A percentile compares a stretch with the other conserved stretches of the same genome.
Evolutionary conservation across 1,140 invertebrate genomes (phyloP).

Genomic region (Dolichoris vasculosae): DNA sequence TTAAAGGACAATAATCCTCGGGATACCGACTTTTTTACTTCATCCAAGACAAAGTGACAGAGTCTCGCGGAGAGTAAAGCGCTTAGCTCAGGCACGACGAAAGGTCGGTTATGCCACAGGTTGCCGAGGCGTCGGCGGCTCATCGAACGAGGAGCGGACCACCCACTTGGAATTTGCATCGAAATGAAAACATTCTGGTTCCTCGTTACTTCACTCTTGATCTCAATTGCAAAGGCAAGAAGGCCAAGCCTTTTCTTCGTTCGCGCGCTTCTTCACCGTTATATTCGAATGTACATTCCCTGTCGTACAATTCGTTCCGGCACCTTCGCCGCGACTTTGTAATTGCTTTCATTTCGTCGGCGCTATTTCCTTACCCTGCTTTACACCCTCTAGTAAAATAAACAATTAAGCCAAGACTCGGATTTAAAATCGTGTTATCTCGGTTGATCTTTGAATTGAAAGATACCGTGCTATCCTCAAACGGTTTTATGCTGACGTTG

Average conservation of each 20-base stretch:
- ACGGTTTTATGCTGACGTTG: not conserved
- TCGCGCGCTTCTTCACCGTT: not conserved
- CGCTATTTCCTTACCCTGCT: conserved; percentile 17
- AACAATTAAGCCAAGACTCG: not conserved
- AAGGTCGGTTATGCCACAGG: conserved; percentile 3
- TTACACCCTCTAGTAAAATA: not conserved
- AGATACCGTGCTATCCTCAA: not conserved
- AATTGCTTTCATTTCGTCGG: conserved; percentile 42
- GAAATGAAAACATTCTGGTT: conserved; percentile 66
- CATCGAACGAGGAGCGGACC: not conserved
- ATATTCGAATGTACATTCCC: conserved; percentile 61
- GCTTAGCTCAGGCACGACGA: conserved; percentile 15
- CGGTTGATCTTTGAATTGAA: not conserved
- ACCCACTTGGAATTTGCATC: conserved; percentile 62
- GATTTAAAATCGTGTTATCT: not conserved
- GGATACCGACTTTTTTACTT: not conserved
- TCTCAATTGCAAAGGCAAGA: conserved; percentile 61
- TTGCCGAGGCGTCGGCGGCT: not conserved
- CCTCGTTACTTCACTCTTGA: conserved; percentile 52
- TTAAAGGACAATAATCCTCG: not conserved
- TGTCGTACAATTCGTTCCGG: conserved; percentile 59
- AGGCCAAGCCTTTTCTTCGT: conserved; percentile 52
- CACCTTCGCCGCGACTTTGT: conserved; percentile 55
- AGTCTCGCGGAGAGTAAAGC: not conserved
- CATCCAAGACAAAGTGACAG: not conserved